phyloP scores from a whole-genome alignment of 2,797 vertebrate species.

The Cichlasoma orientale region DNA sequence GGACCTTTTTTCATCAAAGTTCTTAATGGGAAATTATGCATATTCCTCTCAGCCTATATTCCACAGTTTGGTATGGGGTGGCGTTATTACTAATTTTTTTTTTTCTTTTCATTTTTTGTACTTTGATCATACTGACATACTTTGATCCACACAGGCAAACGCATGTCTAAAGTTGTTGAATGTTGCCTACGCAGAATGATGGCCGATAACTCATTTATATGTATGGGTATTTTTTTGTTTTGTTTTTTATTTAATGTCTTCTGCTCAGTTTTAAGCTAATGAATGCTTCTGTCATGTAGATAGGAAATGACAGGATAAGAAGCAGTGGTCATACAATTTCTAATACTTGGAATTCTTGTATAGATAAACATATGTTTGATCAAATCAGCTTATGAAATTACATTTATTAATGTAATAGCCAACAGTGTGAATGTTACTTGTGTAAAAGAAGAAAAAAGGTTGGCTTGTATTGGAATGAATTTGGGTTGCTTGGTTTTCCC shows the following conservation, averaged over 20 bases:
- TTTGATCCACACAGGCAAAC: constrained; percentile 48
- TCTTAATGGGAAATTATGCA: constrained; percentile 68
- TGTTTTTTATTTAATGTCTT: constrained; percentile 29
- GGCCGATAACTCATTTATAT: constrained; percentile 32
- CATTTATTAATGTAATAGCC: constrained; percentile 59
- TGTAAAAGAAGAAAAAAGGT: constrained; percentile 21
- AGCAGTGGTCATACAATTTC: constrained; percentile 48
- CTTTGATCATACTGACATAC: constrained; percentile 35
- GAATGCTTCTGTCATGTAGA: constrained; percentile 48
- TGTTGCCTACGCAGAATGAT: constrained; percentile 64
- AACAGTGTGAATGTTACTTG: constrained; percentile 57
- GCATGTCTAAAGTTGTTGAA: constrained; percentile 63
- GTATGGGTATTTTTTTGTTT: background rate
- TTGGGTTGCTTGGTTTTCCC: constrained; percentile 12
- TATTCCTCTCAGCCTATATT: constrained; percentile 67
- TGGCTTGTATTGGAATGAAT: background rate
- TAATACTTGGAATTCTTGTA: constrained; percentile 54
- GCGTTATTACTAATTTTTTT: constrained; percentile 24
- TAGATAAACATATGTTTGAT: constrained; percentile 61
- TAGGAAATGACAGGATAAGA: constrained; percentile 62
- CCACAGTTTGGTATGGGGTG: constrained; percentile 55
- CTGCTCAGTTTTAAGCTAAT: constrained; percentile 55
- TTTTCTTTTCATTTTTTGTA: constrained; percentile 31
- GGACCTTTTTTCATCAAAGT: constrained; percentile 65
- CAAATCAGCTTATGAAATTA: constrained; percentile 45